These are phyloP conservation scores for Diachasma alloeum DNA, from an alignment of 1,140 invertebrate genomes.

Conservation along the genomic window DNA sequence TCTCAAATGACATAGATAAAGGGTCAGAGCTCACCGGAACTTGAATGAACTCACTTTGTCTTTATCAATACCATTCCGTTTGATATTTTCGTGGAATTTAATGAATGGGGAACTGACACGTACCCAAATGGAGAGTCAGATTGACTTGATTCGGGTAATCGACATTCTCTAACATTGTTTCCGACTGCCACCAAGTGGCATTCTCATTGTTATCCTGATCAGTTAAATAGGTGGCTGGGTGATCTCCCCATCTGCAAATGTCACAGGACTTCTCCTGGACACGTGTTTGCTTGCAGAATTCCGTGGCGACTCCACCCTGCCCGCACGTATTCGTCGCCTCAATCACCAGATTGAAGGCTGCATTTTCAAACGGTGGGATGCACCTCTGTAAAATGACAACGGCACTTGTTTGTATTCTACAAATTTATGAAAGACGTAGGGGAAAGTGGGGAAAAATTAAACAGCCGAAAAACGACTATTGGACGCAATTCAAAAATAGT, in stretches of 20 bases:
- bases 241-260: conserved; percentile 68
- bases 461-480: too few relatives aligned
- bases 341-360: conserved; percentile 86
- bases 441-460: too few relatives aligned
- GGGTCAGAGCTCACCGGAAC: conserved; percentile 6
- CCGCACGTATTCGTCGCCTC: conserved; percentile 97
- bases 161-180: conserved; percentile 94
- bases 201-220: conserved; percentile 90
- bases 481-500: too few relatives aligned
- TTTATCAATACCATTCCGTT: not conserved
- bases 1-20: not conserved
- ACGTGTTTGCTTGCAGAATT: conserved; percentile 92
- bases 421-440: too few relatives aligned
- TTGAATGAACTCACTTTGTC: conserved; percentile 5
- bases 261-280: conserved; percentile 66
- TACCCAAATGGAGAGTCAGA: conserved; percentile 88
- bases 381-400: conserved; percentile 78
- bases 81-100: conserved; percentile 12
- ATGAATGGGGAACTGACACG: conserved; percentile 49
- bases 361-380: conserved; percentile 95
- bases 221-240: conserved; percentile 84
- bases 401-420: too few relatives aligned
- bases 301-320: conserved; percentile 71
- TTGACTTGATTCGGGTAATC: conserved; percentile 92
- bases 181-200: conserved; percentile 98